A percentile compares a stretch with the other conserved stretches of the same genome.
Evolutionary conservation across 2,797 vertebrate species (phyloP).

Genomic region (Sphenodon punctatus): DNA sequence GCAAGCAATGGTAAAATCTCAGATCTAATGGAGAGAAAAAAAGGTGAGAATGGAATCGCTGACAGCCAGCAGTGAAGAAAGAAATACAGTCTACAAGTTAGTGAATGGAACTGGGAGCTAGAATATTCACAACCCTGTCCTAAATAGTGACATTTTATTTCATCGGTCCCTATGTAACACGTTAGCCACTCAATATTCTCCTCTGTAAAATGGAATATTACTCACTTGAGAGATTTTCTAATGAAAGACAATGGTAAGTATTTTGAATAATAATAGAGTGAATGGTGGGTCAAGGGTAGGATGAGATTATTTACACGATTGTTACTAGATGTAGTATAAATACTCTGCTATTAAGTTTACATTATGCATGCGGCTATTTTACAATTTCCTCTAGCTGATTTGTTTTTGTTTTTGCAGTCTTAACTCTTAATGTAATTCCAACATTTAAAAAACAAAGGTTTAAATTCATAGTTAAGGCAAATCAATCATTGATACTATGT

Average conservation of each 20-base stretch:
- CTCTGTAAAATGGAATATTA: neutral
- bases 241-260: neutral
- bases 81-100: rapidly evolving
- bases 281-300: neutral
- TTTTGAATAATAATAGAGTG: neutral
- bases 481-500: too few species aligned
- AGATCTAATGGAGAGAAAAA: neutral
- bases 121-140: neutral
- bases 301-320: neutral
- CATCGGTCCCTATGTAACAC: neutral
- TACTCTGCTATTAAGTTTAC: neutral
- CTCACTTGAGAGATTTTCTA: neutral
- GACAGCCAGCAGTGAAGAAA: neutral
- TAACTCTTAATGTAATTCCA: too few species aligned
- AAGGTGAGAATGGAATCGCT: neutral
- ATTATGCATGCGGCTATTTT: neutral
- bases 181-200: neutral
- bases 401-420: neutral
- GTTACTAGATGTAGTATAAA: too few species aligned
- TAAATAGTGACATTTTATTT: neutral
- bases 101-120: neutral
- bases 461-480: too few species aligned
- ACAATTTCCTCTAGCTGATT: neutral
- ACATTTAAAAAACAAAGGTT: too few species aligned
- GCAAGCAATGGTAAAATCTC: neutral